These are phyloP conservation scores for Octonoba sinensis DNA, from an alignment of 2,888 invertebrate species.

Conservation along the genomic window DNA sequence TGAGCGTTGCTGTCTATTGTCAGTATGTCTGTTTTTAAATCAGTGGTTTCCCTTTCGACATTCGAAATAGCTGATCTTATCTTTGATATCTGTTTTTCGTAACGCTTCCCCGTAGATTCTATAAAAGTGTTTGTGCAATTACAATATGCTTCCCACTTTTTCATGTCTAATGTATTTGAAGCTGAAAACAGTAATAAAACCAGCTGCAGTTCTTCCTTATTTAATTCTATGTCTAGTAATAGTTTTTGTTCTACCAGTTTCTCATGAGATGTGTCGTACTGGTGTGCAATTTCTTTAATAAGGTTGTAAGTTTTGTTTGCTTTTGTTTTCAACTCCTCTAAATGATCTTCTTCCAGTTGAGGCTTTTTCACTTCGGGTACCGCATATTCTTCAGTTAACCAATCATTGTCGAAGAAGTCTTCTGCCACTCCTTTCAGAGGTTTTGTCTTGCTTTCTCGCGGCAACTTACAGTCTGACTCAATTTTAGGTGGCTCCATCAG, in stretches of 20 bases:
- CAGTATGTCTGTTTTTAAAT: not conserved
- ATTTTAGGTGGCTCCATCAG: too few species aligned
- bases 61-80: not conserved
- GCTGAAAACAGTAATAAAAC: slow-evolving; percentile 14
- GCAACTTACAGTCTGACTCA: too few species aligned
- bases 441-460: not conserved
- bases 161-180: not conserved
- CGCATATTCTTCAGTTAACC: slow-evolving; percentile 3
- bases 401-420: slow-evolving; percentile 26
- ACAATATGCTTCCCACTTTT: slow-evolving; percentile 3
- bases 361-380: not conserved
- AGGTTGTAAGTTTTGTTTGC: slow-evolving; percentile 10
- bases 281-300: not conserved
- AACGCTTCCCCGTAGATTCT: too few species aligned
- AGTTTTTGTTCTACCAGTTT: slow-evolving; percentile 32
- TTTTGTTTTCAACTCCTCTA: slow-evolving; percentile 20
- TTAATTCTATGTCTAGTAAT: slow-evolving; percentile 22
- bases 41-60: not conserved
- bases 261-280: slow-evolving; percentile 13
- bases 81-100: not conserved
- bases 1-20: not conserved
- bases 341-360: slow-evolving; percentile 3
- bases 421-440: slow-evolving; percentile 17
- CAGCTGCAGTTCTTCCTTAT: slow-evolving; percentile 30
- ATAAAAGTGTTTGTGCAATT: not conserved